Conservation (phyloP, 2,797 vertebrate genomes). For the Gambusia yucatana region DNA sequence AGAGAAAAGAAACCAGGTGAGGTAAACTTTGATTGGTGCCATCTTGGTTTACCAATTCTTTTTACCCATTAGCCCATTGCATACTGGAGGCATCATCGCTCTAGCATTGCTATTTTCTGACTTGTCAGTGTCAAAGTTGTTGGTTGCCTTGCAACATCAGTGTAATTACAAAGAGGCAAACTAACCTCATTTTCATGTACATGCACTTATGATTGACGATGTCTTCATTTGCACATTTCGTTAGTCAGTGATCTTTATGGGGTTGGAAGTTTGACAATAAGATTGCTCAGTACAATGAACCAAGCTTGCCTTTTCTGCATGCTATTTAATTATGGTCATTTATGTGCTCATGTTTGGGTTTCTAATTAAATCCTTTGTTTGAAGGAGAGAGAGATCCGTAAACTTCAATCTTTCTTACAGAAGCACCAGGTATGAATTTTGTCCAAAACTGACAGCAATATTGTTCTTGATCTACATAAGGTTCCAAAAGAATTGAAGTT, state of each 20-base stretch:
- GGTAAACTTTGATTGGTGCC: constrained; percentile 57
- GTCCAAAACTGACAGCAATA: constrained; percentile 9
- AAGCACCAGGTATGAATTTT: constrained; percentile 90
- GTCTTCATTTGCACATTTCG: constrained; percentile 17
- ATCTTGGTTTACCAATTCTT: constrained; percentile 17
- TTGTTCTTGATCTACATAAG: constrained; percentile 32
- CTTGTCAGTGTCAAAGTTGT: constrained; percentile 25
- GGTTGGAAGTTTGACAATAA: constrained; percentile 17
- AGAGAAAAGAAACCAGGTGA: constrained; percentile 95
- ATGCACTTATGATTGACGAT: constrained; percentile 16
- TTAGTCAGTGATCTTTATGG: not conserved
- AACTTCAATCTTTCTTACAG: constrained; percentile 91
- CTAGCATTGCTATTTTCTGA: not conserved
- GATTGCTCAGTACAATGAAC: constrained; percentile 16
- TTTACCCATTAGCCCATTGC: not conserved
- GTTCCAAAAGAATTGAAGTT: constrained; percentile 31
- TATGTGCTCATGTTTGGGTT: constrained; percentile 12
- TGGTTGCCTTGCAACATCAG: constrained; percentile 22
- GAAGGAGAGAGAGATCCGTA: constrained; percentile 93
- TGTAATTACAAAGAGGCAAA: constrained; percentile 17
- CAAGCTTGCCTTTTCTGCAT: constrained; percentile 21
- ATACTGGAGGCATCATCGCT: constrained; percentile 4
- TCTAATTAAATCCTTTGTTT: constrained; percentile 42
- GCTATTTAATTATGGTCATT: constrained; percentile 5
- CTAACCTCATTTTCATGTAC: constrained; percentile 9